phyloP scores from a whole-genome alignment of 2,113 vertebrate species.

The Myotis davidii region DNA sequence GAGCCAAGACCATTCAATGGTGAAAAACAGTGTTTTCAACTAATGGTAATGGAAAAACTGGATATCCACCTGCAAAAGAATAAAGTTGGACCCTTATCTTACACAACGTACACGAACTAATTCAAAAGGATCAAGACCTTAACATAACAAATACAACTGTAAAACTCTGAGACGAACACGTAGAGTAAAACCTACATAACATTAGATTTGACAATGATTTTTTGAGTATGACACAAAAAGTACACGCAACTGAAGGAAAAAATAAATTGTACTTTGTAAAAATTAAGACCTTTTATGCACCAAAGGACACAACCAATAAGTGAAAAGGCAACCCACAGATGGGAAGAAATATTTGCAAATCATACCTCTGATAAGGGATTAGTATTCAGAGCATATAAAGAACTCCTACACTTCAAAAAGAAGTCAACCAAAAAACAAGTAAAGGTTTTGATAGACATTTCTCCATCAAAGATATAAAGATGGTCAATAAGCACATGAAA shows the following conservation, averaged over 20 bases:
- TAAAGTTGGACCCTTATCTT: background rate
- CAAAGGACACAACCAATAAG: background rate
- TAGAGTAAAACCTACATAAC: background rate
- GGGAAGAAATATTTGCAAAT: background rate
- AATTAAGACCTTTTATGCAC: background rate
- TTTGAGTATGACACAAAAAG: background rate
- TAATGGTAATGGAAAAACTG: background rate
- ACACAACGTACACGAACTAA: background rate
- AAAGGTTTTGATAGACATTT: background rate
- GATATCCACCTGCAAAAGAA: background rate
- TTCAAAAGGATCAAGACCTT: background rate
- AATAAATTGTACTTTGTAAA: background rate
- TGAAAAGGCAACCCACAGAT: background rate
- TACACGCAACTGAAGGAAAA: background rate
- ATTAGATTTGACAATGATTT: background rate
- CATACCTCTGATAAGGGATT: background rate
- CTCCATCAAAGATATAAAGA: background rate
- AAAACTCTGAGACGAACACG: background rate
- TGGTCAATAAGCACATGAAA: background rate
- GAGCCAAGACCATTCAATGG: background rate
- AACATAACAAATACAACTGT: background rate
- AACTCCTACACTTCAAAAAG: background rate
- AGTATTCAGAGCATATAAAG: background rate
- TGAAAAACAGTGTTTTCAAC: background rate
- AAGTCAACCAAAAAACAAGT: background rate